phyloP scores from a whole-genome alignment of 2,113 vertebrate genomes.

The Paradoxurus hermaphroditus region DNA sequence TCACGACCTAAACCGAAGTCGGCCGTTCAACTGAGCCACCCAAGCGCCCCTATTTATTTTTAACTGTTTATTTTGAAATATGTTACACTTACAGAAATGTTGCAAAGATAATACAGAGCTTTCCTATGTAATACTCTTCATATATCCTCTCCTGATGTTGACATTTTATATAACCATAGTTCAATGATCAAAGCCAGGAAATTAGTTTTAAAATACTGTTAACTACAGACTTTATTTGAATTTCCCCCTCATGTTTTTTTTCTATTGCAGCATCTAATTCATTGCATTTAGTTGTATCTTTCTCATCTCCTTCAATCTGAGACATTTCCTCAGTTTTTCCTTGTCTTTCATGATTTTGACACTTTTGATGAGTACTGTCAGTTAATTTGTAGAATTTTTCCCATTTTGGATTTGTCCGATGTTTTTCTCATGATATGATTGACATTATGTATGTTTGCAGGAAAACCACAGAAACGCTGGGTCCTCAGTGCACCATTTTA shows the following conservation, averaged over 20 bases:
- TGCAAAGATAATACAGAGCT: not conserved
- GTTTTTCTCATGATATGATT: slow-evolving; percentile 11
- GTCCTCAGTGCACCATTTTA: not conserved
- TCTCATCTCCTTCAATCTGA: not conserved
- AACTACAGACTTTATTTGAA: not conserved
- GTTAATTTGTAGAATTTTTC: slow-evolving; percentile 44
- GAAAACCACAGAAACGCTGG: not conserved
- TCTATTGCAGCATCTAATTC: not conserved
- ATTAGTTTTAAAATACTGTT: not conserved
- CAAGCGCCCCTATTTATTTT: too few species aligned
- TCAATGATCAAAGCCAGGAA: slow-evolving; percentile 1
- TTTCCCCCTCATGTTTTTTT: not conserved
- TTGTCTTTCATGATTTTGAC: slow-evolving; percentile 18
- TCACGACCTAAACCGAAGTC: too few species aligned
- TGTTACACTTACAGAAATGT: slow-evolving; percentile 1
- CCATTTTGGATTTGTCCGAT: slow-evolving; percentile 34
- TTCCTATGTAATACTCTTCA: slow-evolving; percentile 4
- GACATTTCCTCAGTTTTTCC: not conserved
- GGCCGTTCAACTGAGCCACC: too few species aligned
- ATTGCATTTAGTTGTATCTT: slow-evolving; percentile 12
- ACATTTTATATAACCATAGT: not conserved
- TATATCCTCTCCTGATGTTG: not conserved
- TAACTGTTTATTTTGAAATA: slow-evolving; percentile 19
- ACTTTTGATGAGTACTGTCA: slow-evolving; percentile 13
- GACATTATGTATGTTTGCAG: not conserved